These are phyloP conservation scores for Triops cancriformis DNA, from an alignment of 1,140 invertebrate genomes.

Conservation along the genomic window DNA sequence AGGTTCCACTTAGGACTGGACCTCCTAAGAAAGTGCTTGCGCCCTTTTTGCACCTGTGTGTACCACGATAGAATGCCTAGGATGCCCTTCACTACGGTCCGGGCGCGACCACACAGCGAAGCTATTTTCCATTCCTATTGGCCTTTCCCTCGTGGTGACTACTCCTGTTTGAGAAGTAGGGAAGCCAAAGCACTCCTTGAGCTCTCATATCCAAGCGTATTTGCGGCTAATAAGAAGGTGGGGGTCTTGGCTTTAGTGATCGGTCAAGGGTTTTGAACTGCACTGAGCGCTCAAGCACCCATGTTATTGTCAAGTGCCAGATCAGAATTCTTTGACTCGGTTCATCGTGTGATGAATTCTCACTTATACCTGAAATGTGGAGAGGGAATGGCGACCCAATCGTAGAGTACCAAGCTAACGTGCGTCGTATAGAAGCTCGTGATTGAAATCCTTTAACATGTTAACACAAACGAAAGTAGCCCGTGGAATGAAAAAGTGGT, in stretches of 20 bases:
- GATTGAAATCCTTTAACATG: neutral
- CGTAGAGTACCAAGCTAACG: neutral
- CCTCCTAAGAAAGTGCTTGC: slow-evolving; percentile 5
- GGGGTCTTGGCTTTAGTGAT: neutral
- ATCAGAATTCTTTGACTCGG: neutral
- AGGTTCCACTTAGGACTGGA: neutral
- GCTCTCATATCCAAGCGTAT: neutral
- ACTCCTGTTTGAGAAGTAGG: neutral
- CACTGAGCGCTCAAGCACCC: neutral
- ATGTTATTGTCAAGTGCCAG: neutral
- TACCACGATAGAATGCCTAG: neutral
- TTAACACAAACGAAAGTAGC: neutral
- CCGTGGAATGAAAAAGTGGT: neutral
- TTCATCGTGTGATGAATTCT: neutral
- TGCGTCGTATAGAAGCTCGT: neutral
- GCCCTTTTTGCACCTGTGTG: slow-evolving; percentile 1
- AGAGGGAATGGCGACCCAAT: neutral
- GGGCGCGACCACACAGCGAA: neutral
- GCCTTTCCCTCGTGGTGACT: neutral
- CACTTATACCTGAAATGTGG: neutral
- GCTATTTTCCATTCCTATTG: neutral
- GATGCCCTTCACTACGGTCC: neutral
- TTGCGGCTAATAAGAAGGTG: neutral
- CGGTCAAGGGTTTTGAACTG: neutral
- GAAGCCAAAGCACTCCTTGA: neutral